Evolutionary conservation across 2,113 vertebrate species (phyloP), one percentile per base, ranked within the genome.

Genomic region (Cynocephalus volans): DNA sequence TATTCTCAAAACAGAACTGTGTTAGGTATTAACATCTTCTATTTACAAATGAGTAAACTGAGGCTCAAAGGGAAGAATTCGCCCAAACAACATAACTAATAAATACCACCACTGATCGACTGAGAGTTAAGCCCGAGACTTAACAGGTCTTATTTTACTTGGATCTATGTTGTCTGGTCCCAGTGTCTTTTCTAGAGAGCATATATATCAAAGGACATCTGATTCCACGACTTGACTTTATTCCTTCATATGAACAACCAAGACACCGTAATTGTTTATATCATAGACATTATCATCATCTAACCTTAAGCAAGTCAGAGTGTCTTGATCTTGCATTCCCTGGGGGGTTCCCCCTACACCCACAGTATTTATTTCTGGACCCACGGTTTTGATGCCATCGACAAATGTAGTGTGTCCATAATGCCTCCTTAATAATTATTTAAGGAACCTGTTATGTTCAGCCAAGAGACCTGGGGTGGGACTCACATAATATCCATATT

Each of bases 121-220:
- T 67, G 12, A 65, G 28, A 45, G 18, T 36, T 54, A 92, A 77
- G 21, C 4, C 4, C 1, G 14, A 72, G 7, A 3, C n/a, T 60
- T 58, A 41, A 65, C 1, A 70, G 82, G 19, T 62, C 23, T 67
- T 79, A 76, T 26, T 87, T 86, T 76, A 33, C 77, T 82, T 72
- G 11, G 67, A 14, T 69, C 36, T 19, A 0, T 45, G 58, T 19
- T 26, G 10, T 12, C 62, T 50, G 56, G 33, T 6, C 21, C 65
- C 36, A 28, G 14, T 12, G 31, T 23, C 45, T 84, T 92, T 54
- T 79, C 18, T 60, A 23, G 18, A 28, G 33, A 70, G 24, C 8
- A n/a, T 45, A 31, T 54, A n/a, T 45, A 31, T 54, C 18, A 36
- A 75, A n/a, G 0, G 1, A 3, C 6, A 4, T 8, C 60, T 0